Evolutionary conservation across 2,888 invertebrate genomes (phyloP), one percentile per base, ranked within the genome.

Genomic region (Dione vanillae): DNA sequence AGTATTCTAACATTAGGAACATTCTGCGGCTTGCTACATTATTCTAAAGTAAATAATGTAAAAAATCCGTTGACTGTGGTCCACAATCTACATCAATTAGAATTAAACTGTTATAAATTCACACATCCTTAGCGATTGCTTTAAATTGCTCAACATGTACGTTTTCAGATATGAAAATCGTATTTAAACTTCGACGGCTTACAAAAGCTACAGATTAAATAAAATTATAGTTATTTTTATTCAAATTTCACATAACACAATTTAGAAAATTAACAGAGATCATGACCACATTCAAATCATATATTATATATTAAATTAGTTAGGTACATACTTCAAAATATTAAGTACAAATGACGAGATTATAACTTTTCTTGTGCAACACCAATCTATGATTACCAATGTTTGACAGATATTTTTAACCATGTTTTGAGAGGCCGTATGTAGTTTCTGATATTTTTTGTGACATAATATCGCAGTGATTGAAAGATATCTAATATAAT

Each of bases 341-440:
- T 3, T 49, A 8, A 7, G 19, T 19, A n/a, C 11, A 56, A 19
- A 19, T 68, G 16, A 68, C 43, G 68, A 62, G 52, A 68, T 68
- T 9, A 19, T 51, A 10, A 52, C 49, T 68, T 69, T 69, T 49
- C 67, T 51, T 66, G 66, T 58, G 66, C 71, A 74, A 67, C 74
- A 74, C 69, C 47, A 71, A 56, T 69, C 27, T 71, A 65, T 68
- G 67, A 68, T 54, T 47, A 71, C 51, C 37, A 58, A 56, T 58
- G 68, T 75, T 78, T 80, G 78, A 89, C 82, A 87, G 82, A 79
- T 79, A 84, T 90, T 89, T 90, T 78, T 91, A 91, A 90, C 91
- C 91, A 90, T 92, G 90, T 90, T 88, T 89, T 86, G 82, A 79
- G 82, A 67, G 82, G 74, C 76, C 75, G 45, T 76, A 75, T 69